Percentiles rank a stretch among this genome's conserved stretches.
These are phyloP conservation scores for Gymnogyps californianus DNA, from an alignment of 2,113 vertebrate species.

Conservation along the genomic window DNA sequence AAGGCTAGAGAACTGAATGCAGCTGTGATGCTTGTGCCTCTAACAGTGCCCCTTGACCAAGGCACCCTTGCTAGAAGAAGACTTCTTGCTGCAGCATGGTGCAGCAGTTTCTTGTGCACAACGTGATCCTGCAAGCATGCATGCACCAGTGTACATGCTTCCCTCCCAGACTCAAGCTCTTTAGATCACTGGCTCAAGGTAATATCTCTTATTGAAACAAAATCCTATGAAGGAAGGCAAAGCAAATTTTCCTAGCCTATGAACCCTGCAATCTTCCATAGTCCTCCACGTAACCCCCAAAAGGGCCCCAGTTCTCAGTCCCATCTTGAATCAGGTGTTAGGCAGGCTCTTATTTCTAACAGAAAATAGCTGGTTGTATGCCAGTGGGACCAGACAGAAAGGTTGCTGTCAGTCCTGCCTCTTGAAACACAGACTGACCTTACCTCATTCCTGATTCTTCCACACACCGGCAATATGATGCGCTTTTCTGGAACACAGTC, in stretches of 20 bases:
- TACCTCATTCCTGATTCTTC: neutral
- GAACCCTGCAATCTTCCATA: neutral
- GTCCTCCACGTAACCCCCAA: neutral
- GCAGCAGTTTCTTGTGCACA: neutral
- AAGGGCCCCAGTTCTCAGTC: neutral
- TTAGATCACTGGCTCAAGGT: neutral
- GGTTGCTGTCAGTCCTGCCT: neutral
- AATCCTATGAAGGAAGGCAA: neutral
- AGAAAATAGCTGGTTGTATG: neutral
- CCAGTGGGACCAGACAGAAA: neutral
- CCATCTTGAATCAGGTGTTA: neutral
- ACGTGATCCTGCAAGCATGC: neutral
- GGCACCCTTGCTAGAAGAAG: neutral
- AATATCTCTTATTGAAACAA: neutral
- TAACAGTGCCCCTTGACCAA: too few relatives aligned
- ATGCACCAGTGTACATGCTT: fast-evolving
- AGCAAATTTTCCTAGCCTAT: neutral
- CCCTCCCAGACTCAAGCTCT: neutral
- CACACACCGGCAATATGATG: neutral
- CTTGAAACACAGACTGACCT: neutral
- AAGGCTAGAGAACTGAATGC: neutral
- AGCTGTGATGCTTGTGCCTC: neutral
- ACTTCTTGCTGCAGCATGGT: neutral
- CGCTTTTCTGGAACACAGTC: neutral
- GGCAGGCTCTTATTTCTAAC: neutral